Conservation (phyloP, 1,140 invertebrate species). For the Eupeodes corollae region DNA sequence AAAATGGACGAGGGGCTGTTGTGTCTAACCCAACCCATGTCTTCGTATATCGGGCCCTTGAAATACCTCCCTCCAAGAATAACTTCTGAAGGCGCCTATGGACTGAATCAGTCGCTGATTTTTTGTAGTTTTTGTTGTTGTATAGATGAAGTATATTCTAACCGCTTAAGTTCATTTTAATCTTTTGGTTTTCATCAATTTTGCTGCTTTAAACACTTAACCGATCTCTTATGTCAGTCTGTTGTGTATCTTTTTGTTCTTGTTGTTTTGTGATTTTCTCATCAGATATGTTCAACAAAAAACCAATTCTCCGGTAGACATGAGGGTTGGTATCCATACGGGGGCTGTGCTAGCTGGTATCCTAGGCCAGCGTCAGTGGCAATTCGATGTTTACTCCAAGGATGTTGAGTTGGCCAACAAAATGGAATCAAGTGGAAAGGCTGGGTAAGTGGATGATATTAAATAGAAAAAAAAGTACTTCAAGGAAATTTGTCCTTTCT, state of each 20-base stretch:
- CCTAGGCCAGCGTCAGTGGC: conserved; percentile 92
- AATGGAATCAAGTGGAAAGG: conserved; percentile 94
- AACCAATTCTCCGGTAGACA: conserved; percentile 91
- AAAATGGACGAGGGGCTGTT: too few species aligned
- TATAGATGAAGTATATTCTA: not conserved
- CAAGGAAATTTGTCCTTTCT: not conserved
- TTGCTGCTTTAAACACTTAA: not conserved
- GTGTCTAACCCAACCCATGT: too few species aligned
- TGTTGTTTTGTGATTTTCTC: conserved; percentile 3
- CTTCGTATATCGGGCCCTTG: too few species aligned
- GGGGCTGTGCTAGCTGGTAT: conserved; percentile 93
- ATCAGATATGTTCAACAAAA: conserved; percentile 85
- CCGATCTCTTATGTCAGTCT: not conserved
- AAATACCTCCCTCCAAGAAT: too few species aligned
- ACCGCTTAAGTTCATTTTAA: not conserved
- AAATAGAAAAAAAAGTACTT: too few species aligned
- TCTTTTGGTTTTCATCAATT: not conserved
- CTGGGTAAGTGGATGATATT: conserved; percentile 59
- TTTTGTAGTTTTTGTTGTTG: not conserved
- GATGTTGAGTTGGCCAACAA: conserved; percentile 97
- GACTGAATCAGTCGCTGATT: too few species aligned
- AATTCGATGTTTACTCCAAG: conserved; percentile 96
- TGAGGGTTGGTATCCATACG: conserved; percentile 95
- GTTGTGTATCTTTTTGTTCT: not conserved
- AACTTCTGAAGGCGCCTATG: too few species aligned